Base-by-base conservation (phyloP, 2,797 vertebrate species). In the Coregonus suidteri region DNA sequence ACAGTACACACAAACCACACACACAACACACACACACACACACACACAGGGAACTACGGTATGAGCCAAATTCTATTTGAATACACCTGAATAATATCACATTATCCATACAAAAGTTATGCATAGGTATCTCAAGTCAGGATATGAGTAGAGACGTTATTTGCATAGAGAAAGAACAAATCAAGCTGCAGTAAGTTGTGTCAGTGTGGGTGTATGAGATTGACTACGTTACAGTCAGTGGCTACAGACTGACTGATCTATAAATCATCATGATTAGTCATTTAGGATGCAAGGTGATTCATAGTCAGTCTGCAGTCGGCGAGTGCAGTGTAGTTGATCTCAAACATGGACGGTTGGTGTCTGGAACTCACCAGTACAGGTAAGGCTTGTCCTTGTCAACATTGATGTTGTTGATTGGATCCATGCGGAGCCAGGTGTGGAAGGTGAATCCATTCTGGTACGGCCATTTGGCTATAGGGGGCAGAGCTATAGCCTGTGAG, bases 361-460 rank as follows among this genome's bases (percentile, higher is more conserved):
- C 30, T 56, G 52, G 16, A 82, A 96, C 97, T 83, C 92, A 99
- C 98, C 98, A 99, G 93, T 99, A 99, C 34, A 99, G 92, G 89
- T 99, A 99, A 81, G 98, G 98, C 90, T 98, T 99, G 95, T 99
- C 98, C 87, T 97, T 99, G 92, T 99, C 98, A 78, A 99, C 95
- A 52, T 98, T 99, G 86, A 99, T 98, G 93, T 99, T 99, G 94
- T 97, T 99, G 91, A 98, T 91, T 86, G 98, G 98, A 92, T 99
- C 98, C 96, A 99, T 95, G 87, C 98, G 96, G 73, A 99, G 91
- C 98, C 98, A 99, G 30, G 98, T 99, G 89, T 99, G 98, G 92
- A 99, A 99, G 54, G 98, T 98, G 88, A 99, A 99, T 71, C 98
- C 98, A 82, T 95, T 99, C 94, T 99, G 98, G 90, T 99, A 99